A percentile compares a stretch with the other conserved stretches of the same genome.
phyloP scores from a whole-genome alignment of 2,113 vertebrate species.

The Lethenteron reissneri region DNA sequence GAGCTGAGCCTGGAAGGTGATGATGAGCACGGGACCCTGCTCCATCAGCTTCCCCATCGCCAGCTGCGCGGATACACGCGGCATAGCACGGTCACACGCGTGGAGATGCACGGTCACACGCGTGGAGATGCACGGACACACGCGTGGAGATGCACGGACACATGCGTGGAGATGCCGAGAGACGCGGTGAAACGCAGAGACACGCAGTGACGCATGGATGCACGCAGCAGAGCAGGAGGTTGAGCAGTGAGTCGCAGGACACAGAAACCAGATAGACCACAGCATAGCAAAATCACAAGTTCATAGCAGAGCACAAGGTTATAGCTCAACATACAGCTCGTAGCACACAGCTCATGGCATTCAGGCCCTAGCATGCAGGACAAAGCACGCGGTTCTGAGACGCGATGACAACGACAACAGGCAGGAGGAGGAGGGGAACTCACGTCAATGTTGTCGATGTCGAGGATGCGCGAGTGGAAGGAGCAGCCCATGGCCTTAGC shows the following conservation, averaged over 20 bases:
- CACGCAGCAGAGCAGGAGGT: no score
- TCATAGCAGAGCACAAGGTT: not conserved
- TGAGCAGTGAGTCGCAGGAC: no score
- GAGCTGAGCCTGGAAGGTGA: slow-evolving; percentile 97
- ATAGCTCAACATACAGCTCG: not conserved
- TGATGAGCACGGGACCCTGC: slow-evolving; percentile 74
- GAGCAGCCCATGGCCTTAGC: slow-evolving; percentile 56
- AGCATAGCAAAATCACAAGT: not conserved
- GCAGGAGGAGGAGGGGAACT: slow-evolving; percentile 18
- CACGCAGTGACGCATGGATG: no score
- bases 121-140: no score
- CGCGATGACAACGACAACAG: no score
- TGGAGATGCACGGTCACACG: no score
- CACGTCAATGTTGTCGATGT: slow-evolving; percentile 76
- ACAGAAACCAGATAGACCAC: not conserved
- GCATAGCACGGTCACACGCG: no score
- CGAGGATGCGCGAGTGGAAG: slow-evolving; percentile 71
- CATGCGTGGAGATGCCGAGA: not conserved
- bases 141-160: no score
- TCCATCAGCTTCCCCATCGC: slow-evolving; percentile 99
- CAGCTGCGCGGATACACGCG: slow-evolving; percentile 42
- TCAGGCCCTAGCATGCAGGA: no score
- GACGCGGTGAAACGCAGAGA: no score
- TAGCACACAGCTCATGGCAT: not conserved
- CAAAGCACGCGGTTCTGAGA: no score